Conservation (phyloP, 2,888 invertebrate species). For the Icerya purchasi region DNA sequence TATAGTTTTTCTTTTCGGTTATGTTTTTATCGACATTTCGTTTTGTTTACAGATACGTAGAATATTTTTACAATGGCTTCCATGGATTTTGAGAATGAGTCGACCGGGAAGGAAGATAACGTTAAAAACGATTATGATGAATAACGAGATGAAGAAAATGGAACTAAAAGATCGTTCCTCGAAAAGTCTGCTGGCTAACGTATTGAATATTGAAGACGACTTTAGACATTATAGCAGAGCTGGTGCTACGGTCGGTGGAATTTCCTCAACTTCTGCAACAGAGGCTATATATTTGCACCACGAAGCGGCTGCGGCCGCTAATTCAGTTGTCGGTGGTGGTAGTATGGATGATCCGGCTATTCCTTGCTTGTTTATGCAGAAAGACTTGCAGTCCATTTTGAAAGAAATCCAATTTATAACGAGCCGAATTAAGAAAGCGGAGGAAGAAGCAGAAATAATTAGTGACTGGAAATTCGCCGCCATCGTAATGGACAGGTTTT, state of each 20-base stretch:
- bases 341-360: conserved; percentile 4
- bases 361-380: conserved; percentile 32
- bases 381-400: conserved; percentile 68
- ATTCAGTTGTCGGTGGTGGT: neutral
- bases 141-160: conserved; percentile 74
- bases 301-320: neutral
- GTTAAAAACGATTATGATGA: conserved; percentile 70
- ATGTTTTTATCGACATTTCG: too few species aligned
- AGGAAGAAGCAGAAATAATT: conserved; percentile 77
- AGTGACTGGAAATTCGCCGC: conserved; percentile 97
- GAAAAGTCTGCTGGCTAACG: conserved; percentile 81
- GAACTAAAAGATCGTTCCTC: conserved; percentile 85
- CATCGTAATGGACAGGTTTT: conserved; percentile 93
- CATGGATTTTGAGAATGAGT: conserved; percentile 87
- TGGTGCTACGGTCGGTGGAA: conserved; percentile 17
- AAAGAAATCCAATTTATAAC: conserved; percentile 89
- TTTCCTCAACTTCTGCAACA: conserved; percentile 25
- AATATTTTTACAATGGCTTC: conserved; percentile 91
- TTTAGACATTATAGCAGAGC: conserved; percentile 14
- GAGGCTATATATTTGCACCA: conserved; percentile 1
- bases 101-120: conserved; percentile 88
- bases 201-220: conserved; percentile 53
- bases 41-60: conserved; percentile 55
- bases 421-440: conserved; percentile 77
- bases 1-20: too few species aligned